phyloP scores from a whole-genome alignment of 2,888 invertebrate genomes.

The Eudasyphora cyanicolor region DNA sequence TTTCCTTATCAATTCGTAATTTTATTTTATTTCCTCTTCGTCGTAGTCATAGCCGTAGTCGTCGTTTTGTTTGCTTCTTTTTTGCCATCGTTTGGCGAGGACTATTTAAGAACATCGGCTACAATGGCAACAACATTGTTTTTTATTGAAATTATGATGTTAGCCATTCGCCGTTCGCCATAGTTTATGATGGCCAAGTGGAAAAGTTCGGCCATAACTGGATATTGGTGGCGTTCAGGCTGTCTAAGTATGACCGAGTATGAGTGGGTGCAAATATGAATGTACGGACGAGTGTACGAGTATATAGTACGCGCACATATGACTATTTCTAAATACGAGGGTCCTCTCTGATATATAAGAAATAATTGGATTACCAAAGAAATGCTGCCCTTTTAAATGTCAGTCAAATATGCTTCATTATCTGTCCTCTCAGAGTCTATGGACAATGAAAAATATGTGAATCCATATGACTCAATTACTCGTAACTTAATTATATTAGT shows the following conservation, averaged over 20 bases:
- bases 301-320: background rate
- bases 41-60: background rate
- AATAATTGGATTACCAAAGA: too few relatives aligned
- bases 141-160: slow-evolving; percentile 26
- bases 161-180: too few relatives aligned
- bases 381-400: too few relatives aligned
- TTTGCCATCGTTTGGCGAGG: background rate
- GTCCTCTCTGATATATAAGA: too few relatives aligned
- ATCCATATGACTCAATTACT: too few relatives aligned
- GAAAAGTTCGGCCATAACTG: slow-evolving; percentile 26
- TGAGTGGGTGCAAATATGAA: background rate
- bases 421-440: too few relatives aligned
- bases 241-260: background rate
- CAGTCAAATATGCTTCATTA: too few relatives aligned
- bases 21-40: background rate
- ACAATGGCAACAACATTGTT: slow-evolving; percentile 2
- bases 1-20: slow-evolving; percentile 14
- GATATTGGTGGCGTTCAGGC: background rate
- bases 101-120: slow-evolving; percentile 13
- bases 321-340: background rate
- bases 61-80: background rate
- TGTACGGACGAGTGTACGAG: background rate
- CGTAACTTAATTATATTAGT: too few relatives aligned
- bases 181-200: slow-evolving; percentile 25
- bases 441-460: too few relatives aligned